Percentiles rank a stretch among this genome's conserved stretches.
Evolutionary conservation across 2,797 vertebrate species (phyloP).

Genomic region (Acanthurus leucopareius): DNA sequence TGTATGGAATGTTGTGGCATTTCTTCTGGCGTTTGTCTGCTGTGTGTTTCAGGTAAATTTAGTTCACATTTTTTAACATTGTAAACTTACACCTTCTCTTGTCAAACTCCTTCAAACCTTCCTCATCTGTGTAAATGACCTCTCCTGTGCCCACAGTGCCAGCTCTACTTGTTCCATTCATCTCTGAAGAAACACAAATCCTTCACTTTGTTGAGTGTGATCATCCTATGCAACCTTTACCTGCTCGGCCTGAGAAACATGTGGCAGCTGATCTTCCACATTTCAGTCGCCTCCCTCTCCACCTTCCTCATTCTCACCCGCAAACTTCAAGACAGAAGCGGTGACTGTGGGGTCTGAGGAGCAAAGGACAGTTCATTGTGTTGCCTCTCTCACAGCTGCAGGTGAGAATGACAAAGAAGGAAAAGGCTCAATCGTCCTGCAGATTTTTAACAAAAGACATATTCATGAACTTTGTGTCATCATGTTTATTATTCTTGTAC

Average conservation of each 20-base stretch:
- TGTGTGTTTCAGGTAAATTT: constrained; percentile 91
- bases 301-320: constrained; percentile 89
- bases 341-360: constrained; percentile 90
- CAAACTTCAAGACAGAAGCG: constrained; percentile 88
- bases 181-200: constrained; percentile 89
- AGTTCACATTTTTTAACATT: background rate
- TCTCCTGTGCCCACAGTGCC: constrained; percentile 85
- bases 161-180: constrained; percentile 94
- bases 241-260: constrained; percentile 90
- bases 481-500: constrained; percentile 27
- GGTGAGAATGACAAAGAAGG: constrained; percentile 25
- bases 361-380: constrained; percentile 7
- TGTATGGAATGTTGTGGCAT: constrained; percentile 91
- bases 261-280: constrained; percentile 95
- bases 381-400: constrained; percentile 5
- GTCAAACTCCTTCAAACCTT: background rate
- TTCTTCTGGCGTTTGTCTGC: constrained; percentile 92
- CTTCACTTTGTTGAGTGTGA: constrained; percentile 81
- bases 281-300: constrained; percentile 90
- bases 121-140: background rate
- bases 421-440: background rate
- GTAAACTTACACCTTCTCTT: background rate
- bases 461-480: constrained; percentile 3
- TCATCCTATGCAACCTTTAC: constrained; percentile 91
- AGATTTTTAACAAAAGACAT: constrained; percentile 36